Conservation (phyloP, 2,797 vertebrate species). For the Myotis vivesi region DNA sequence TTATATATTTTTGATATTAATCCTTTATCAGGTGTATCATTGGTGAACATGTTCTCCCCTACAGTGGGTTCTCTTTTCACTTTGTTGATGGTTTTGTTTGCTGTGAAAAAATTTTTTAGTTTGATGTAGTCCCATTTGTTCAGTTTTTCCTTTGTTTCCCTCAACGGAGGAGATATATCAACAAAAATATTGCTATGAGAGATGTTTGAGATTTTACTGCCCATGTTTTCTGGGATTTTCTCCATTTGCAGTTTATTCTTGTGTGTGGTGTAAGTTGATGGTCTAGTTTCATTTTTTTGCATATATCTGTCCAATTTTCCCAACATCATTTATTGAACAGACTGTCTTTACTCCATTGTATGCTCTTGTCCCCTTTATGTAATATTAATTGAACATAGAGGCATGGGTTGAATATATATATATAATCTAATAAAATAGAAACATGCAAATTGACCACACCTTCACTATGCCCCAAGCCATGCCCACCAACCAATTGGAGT, state of each 20-base stretch:
- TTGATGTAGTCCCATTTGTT: background rate
- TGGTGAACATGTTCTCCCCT: background rate
- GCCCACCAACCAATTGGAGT: too few relatives aligned
- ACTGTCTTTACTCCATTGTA: background rate
- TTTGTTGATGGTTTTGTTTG: background rate
- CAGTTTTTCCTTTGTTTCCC: background rate
- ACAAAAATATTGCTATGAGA: background rate
- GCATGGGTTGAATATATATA: background rate
- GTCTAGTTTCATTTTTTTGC: background rate
- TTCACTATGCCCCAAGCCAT: too few relatives aligned
- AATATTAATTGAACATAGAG: background rate
- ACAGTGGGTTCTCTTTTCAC: background rate
- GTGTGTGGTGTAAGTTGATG: background rate
- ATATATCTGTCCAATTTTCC: background rate
- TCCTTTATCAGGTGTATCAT: background rate
- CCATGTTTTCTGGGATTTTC: background rate
- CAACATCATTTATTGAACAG: background rate
- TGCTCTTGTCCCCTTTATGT: background rate
- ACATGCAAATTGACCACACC: too few relatives aligned
- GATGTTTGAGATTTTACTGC: background rate
- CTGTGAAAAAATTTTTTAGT: background rate
- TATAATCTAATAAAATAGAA: too few relatives aligned
- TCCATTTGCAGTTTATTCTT: background rate
- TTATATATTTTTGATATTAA: background rate
- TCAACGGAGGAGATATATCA: background rate